These are phyloP conservation scores for Crocodylus rhombifer DNA, from an alignment of 2,797 vertebrate species.

Conservation along the genomic window DNA sequence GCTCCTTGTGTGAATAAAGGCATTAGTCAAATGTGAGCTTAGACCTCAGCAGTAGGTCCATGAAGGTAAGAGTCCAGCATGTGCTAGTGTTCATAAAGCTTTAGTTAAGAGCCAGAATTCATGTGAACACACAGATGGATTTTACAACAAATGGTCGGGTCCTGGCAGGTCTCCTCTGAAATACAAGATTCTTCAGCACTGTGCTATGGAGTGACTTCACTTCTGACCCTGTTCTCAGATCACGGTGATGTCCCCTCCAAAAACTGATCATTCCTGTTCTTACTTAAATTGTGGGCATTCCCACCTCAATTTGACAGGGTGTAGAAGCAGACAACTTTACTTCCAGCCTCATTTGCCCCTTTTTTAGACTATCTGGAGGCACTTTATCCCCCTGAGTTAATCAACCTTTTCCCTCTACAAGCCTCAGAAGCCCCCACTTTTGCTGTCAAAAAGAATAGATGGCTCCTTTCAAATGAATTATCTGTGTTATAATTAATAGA, in stretches of 20 bases:
- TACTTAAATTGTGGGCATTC: background rate
- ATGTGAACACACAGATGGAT: background rate
- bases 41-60: too few species aligned
- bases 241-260: background rate
- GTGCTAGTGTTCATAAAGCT: background rate
- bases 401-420: background rate
- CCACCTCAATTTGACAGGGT: background rate
- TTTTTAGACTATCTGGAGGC: background rate
- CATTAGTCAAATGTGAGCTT: background rate
- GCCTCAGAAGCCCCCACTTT: background rate
- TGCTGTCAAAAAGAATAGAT: background rate
- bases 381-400: background rate
- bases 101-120: background rate
- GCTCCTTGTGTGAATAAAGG: background rate
- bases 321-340: background rate
- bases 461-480: background rate
- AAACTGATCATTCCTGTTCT: background rate
- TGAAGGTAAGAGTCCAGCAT: too few species aligned
- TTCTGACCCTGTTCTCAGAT: background rate
- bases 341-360: background rate
- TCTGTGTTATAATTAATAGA: background rate
- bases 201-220: background rate
- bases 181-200: background rate
- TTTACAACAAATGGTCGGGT: background rate
- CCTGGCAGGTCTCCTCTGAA: background rate